Evolutionary conservation across 2,888 invertebrate genomes (phyloP).

Genomic region (Amphiduros pacificus): DNA sequence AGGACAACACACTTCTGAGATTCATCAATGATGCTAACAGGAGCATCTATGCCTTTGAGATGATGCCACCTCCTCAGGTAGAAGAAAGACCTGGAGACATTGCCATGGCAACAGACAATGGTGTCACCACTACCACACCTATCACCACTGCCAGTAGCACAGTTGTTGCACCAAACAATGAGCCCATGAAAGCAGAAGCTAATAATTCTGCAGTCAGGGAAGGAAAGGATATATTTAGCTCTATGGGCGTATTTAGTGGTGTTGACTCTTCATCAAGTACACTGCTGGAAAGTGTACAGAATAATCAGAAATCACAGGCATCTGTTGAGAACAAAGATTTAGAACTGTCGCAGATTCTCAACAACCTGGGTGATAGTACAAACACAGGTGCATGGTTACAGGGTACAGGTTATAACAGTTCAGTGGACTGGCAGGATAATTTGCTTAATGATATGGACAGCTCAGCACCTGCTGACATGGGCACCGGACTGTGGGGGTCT

Average conservation of each 20-base stretch:
- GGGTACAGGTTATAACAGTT: neutral
- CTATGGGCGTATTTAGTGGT: too few species aligned
- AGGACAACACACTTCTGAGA: constrained; percentile 64
- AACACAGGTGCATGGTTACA: neutral
- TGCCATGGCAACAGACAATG: neutral
- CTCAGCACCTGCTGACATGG: too few species aligned
- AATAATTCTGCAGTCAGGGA: neutral
- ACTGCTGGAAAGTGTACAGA: too few species aligned
- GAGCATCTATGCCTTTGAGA: constrained; percentile 57
- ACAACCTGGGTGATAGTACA: constrained; percentile 12
- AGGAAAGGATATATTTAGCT: constrained; percentile 12
- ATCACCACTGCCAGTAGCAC: neutral
- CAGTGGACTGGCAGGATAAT: constrained; percentile 26
- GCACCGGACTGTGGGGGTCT: too few species aligned
- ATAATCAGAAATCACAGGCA: too few species aligned
- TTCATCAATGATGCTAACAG: constrained; percentile 63
- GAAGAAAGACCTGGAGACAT: neutral
- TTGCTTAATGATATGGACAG: too few species aligned
- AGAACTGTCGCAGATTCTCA: constrained; percentile 7
- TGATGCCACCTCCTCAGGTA: constrained; percentile 31
- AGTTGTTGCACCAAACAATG: too few species aligned
- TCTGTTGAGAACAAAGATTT: too few species aligned
- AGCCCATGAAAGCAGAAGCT: too few species aligned
- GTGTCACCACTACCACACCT: too few species aligned
- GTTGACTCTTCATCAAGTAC: too few species aligned